Evolutionary conservation across 2,888 invertebrate genomes (phyloP), one percentile per base, ranked within the genome.

Genomic region (Microctonus brassicae): DNA sequence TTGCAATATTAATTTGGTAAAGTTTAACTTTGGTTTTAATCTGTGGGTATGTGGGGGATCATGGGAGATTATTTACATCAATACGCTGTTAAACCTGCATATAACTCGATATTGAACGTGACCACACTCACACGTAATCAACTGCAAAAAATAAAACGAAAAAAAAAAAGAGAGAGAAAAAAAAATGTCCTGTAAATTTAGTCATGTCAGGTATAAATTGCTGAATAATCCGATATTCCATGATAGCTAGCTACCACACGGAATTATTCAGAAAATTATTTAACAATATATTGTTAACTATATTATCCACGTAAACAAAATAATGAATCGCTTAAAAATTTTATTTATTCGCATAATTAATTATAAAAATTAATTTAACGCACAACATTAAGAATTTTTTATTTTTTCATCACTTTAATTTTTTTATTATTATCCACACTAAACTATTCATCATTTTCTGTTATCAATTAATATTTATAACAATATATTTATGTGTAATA

Each of bases 11-110:
- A 42, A 29, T 64, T 64, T 64, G 52, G 20, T 64, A 26, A 33
- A 58, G 17, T 58, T 64, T 20, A 52, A 64, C 24, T 47, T 52
- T n/a, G 17, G 17, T 64, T 52, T 47, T 24, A 64, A 29, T 64
- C 26, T 24, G 33, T 33, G 47, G 26, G 20, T 26, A 52, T 17
- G 20, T 1, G 42, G n/a, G 42, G n/a, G 26, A 62, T 64, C 42
- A 64, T 33, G n/a, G 33, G 33, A n/a, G 58, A 64, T 64, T 64
- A 64, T 64, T 64, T 64, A 64, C 52, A 64, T 64, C 47, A 52
- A 64, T 47, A 47, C 29, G 17, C 29, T 39, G 39, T 42, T 62
- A 62, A 62, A 42, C 62, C 39, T n/a, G 24, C 24, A 62, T 24
- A 62, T 26, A 42, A 24, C 17, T 64, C 42, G 17, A 64, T 64